Evolutionary conservation across 2,888 invertebrate genomes (phyloP), one percentile per base, ranked within the genome.

Genomic region (Drosophila falleni): DNA sequence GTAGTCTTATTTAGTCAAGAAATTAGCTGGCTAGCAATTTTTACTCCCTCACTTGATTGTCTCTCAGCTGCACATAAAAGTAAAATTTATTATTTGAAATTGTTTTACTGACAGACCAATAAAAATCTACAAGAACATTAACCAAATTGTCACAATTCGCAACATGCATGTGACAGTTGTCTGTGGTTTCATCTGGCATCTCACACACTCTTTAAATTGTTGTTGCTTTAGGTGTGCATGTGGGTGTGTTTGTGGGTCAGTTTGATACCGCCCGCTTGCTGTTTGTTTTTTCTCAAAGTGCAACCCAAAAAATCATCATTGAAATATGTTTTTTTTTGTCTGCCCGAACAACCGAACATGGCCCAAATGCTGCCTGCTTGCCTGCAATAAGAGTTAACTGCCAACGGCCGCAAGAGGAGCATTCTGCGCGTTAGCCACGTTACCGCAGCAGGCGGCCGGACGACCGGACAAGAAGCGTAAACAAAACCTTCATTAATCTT

Each of bases 401-500:
- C 19, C n/a, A 23, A 23, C 33, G 33, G 31, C 10, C 59, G 68
- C 26, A 44, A 19, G 37, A 35, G 58, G 11, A 68, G 58, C 58
- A 67, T 68, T 51, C 64, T 56, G 63, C 60, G 79, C 72, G 55
- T 37, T 51, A 19, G 55, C 61, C 65, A 63, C 67, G 60, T 65
- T 63, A 71, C 81, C 81, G 56, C 81, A 87, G 87, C 82, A 81
- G 81, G 87, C 85, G 75, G 75, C 67, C 67, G 65, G 60, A 59
- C 58, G 49, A 71, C 61, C 76, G 65, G 70, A 79, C 54, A 78
- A 75, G 63, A 63, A 74, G 70, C 78, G 75, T 76, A 85, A 80
- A 76, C 81, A 83, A 89, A 86, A 72, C 81, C 71, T 76, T 89
- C 86, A 86, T 86, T 86, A 89, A 86, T 86, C 86, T 86, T 86